Evolutionary conservation across 2,888 invertebrate species (phyloP).

Genomic region (Microdon myrmicae): DNA sequence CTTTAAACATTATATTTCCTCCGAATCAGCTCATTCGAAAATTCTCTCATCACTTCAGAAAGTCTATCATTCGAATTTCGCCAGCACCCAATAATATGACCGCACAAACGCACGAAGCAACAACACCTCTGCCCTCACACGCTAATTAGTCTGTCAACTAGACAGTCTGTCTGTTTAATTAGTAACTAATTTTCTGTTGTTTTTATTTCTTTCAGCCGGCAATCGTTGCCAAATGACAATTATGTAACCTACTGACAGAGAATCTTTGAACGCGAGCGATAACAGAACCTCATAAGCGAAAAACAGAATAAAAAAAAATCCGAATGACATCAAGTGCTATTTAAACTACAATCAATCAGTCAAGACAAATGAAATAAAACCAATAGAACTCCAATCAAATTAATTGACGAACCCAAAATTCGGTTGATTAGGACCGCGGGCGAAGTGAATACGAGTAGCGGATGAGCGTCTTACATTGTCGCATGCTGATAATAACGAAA

Average conservation of each 20-base stretch:
- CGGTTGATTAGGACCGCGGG: conserved; percentile 38
- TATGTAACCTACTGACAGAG: too few species aligned
- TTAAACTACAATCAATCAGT: conserved; percentile 32
- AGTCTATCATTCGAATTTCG: too few species aligned
- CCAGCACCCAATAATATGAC: too few species aligned
- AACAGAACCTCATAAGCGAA: not conserved
- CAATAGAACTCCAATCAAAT: conserved; percentile 33
- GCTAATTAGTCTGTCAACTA: conserved; percentile 39
- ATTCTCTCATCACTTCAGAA: too few species aligned
- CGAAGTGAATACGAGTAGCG: conserved; percentile 7
- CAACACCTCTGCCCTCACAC: too few species aligned
- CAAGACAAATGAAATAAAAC: conserved; percentile 33
- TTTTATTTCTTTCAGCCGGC: conserved; percentile 16
- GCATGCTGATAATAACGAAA: conserved; percentile 34
- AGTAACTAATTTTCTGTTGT: conserved; percentile 6
- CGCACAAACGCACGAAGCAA: too few species aligned
- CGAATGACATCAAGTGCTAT: conserved; percentile 23
- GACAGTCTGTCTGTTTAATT: conserved; percentile 13
- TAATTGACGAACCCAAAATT: conserved; percentile 24
- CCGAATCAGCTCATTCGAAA: too few species aligned
- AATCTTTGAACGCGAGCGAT: too few species aligned
- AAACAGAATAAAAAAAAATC: conserved; percentile 6
- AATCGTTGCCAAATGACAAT: conserved; percentile 8
- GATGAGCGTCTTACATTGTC: conserved; percentile 14
- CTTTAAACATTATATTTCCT: too few species aligned